These are phyloP conservation scores for Bombus picipes DNA, from an alignment of 1,140 invertebrate species.

Conservation along the genomic window DNA sequence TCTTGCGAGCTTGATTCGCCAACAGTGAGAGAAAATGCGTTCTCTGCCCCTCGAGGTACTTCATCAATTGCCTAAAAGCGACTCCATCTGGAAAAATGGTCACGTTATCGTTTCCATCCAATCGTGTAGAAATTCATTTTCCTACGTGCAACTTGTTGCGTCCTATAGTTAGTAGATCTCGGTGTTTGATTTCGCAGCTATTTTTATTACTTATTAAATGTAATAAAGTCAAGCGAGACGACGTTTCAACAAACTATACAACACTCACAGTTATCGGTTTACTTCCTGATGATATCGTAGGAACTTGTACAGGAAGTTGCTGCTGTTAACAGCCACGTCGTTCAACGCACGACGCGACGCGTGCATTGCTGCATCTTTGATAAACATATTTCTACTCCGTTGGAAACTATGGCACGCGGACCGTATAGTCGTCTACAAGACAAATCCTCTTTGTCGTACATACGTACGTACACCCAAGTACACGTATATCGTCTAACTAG, in stretches of 20 bases:
- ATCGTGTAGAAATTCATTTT: background rate
- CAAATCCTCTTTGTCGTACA: background rate
- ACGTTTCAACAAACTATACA: background rate
- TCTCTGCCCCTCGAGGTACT: slow-evolving; percentile 66
- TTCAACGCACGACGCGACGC: too few species aligned
- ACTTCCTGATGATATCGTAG: slow-evolving; percentile 35
- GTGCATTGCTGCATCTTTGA: background rate
- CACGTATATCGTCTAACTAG: background rate
- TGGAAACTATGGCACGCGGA: background rate
- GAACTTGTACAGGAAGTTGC: slow-evolving; percentile 28
- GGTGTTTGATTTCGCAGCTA: background rate
- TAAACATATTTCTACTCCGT: background rate
- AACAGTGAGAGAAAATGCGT: slow-evolving; percentile 43
- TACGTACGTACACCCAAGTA: too few species aligned
- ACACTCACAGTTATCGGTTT: slow-evolving; percentile 20
- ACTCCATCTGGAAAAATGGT: slow-evolving; percentile 66
- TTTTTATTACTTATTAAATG: too few species aligned
- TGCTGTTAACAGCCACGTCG: slow-evolving; percentile 22
- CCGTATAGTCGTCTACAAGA: too few species aligned
- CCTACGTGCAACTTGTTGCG: background rate
- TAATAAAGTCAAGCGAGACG: background rate
- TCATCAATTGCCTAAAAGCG: slow-evolving; percentile 67
- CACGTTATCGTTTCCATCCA: background rate
- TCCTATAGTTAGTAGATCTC: too few species aligned
- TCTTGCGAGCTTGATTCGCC: slow-evolving; percentile 50